Evolutionary conservation across 2,888 invertebrate genomes (phyloP), one percentile per base, ranked within the genome.

Genomic region (Venusia cambrica): DNA sequence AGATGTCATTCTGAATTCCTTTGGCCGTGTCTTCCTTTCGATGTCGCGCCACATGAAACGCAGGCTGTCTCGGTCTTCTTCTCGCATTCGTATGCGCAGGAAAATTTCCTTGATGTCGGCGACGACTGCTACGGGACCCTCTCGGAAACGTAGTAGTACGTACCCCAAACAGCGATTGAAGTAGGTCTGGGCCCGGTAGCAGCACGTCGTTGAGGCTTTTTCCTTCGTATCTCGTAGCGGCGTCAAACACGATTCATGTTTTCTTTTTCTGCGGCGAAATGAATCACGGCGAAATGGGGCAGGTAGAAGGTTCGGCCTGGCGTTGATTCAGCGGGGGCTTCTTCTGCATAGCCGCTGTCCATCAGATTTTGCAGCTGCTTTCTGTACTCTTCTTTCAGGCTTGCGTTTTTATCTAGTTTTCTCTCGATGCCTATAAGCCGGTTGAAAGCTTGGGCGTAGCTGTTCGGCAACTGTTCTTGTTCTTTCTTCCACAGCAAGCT

Each of bases 121-220:
- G 0, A 15, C 21, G 0, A 38, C 33, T 0, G 38, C 41, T 2
- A 41, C 10, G 4, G 21, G 17, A 0, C 41, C 26, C 17, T 51
- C 47, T 5, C 57, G 29, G 27, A 62, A 63, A 0, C 56, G 47
- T 38, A 61, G 26, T 0, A 63, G n/a, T 0, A 62, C 48, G n/a
- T 0, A 62, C 48, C 0, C 60, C 58, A 0, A 41, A 28, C 3
- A 63, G 20, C 0, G 54, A 45, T 7, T 53, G 47, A 0, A 60
- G 36, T 1, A 64, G 17, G 20, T 60, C 58, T 0, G 62, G 55
- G 1, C 60, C 55, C 0, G 43, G 10, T 0, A 56, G 21, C 3
- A 49, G 32, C 2, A 11, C 19, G 17, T 42, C 43, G 30, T 51
- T 49, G 2, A 48, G 35, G 2, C 32, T 19, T 2, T 20, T 27